A percentile compares a stretch with the other conserved stretches of the same genome.
phyloP scores from a whole-genome alignment of 1,140 invertebrate species.

The Camponotus vicinus region DNA sequence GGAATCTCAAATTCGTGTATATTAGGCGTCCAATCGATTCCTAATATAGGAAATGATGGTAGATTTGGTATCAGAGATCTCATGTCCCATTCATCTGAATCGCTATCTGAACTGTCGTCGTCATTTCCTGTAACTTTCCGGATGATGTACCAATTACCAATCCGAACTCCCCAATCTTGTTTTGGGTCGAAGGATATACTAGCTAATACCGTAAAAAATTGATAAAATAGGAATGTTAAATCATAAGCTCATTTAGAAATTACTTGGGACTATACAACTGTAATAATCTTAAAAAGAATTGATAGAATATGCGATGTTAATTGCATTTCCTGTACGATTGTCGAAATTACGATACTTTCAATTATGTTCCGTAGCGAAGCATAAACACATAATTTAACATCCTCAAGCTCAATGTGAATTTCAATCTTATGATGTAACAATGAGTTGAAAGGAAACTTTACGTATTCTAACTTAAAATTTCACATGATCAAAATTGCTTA shows the following conservation, averaged over 20 bases:
- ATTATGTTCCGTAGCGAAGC: conserved; percentile 45
- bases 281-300: background rate
- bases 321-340: background rate
- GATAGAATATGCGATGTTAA: conserved; percentile 7
- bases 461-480: background rate
- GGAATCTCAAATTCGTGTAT: background rate
- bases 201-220: conserved; percentile 67
- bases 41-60: background rate
- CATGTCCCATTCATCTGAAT: conserved; percentile 41
- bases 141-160: conserved; percentile 81
- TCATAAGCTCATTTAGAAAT: background rate
- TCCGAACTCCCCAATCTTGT: conserved; percentile 78
- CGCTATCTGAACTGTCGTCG: background rate
- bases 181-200: conserved; percentile 73
- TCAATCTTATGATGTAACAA: background rate
- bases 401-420: background rate
- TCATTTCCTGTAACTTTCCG: conserved; percentile 58
- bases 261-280: background rate
- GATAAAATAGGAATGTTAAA: background rate
- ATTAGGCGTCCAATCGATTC: conserved; percentile 11
- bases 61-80: background rate
- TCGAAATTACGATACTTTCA: conserved; percentile 21
- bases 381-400: conserved; percentile 43
- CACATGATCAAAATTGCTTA: conserved; percentile 62
- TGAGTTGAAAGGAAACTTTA: background rate